These are phyloP conservation scores for Drosophila yooni DNA, from an alignment of 2,888 invertebrate species.

Conservation along the genomic window DNA sequence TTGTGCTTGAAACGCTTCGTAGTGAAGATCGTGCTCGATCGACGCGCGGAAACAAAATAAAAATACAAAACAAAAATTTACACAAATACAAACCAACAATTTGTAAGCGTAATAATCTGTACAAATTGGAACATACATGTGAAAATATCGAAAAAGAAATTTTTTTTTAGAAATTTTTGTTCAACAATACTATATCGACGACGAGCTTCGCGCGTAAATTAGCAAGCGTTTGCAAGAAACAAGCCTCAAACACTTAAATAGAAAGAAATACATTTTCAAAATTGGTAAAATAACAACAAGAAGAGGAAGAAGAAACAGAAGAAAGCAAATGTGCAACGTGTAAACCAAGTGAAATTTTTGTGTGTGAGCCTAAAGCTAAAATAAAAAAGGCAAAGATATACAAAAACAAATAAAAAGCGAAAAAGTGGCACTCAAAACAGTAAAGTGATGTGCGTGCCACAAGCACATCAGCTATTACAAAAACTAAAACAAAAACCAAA, in stretches of 20 bases:
- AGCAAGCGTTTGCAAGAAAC: conserved; percentile 79
- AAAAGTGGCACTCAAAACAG: conserved; percentile 68
- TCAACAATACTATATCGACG: conserved; percentile 45
- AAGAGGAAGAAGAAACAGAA: conserved; percentile 28
- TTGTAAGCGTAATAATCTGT: conserved; percentile 32
- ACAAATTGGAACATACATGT: conserved; percentile 39
- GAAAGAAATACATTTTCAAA: conserved; percentile 36
- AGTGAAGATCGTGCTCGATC: conserved; percentile 82
- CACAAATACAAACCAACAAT: conserved; percentile 22
- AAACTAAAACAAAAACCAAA: conserved; percentile 33
- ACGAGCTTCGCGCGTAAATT: conserved; percentile 73
- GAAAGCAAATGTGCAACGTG: conserved; percentile 45
- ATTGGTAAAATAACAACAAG: conserved; percentile 49
- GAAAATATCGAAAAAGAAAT: conserved; percentile 62
- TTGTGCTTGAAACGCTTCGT: conserved; percentile 84
- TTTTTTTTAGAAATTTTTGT: conserved; percentile 53
- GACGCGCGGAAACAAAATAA: conserved; percentile 46
- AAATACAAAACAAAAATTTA: conserved; percentile 22
- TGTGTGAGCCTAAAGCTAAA: conserved; percentile 33
- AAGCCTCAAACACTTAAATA: conserved; percentile 44
- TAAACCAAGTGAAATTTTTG: conserved; percentile 68
- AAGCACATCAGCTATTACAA: conserved; percentile 36
- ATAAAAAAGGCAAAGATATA: conserved; percentile 5
- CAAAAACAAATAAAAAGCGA: conserved; percentile 25
- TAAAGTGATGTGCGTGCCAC: conserved; percentile 70